These are phyloP conservation scores for Macrobrachium nipponense DNA, from an alignment of 1,140 invertebrate species.

Conservation along the genomic window DNA sequence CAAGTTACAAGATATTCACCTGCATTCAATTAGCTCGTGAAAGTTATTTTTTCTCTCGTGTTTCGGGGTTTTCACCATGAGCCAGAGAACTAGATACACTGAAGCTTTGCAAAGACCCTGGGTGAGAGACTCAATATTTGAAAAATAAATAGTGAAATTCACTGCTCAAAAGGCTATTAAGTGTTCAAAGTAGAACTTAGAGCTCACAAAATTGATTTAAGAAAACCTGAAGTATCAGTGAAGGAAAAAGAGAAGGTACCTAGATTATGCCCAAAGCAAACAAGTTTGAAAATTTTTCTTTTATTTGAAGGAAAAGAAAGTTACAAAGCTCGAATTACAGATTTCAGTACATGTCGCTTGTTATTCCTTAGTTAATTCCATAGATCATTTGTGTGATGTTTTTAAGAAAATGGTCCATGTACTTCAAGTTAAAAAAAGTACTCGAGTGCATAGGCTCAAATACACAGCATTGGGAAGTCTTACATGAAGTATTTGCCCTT, in stretches of 20 bases:
- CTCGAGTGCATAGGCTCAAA: too few relatives aligned
- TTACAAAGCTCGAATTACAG: slow-evolving; percentile 26
- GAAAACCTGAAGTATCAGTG: slow-evolving; percentile 17
- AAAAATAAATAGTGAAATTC: slow-evolving; percentile 11
- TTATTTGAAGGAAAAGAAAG: slow-evolving; percentile 18
- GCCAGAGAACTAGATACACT: slow-evolving; percentile 10
- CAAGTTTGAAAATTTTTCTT: slow-evolving; percentile 28
- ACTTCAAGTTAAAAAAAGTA: too few relatives aligned
- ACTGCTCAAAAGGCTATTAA: background rate
- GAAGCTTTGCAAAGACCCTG: slow-evolving; percentile 20
- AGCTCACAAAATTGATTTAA: slow-evolving; percentile 34
- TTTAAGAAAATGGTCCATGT: too few relatives aligned
- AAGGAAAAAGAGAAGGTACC: slow-evolving; percentile 23
- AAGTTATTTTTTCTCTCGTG: too few relatives aligned
- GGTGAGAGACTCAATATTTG: background rate
- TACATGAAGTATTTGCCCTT: too few relatives aligned
- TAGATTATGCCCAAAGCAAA: slow-evolving; percentile 20
- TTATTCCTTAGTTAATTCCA: slow-evolving; percentile 24
- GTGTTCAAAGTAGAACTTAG: slow-evolving; percentile 17
- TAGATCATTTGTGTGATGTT: background rate
- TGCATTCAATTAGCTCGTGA: too few relatives aligned
- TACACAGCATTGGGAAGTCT: too few relatives aligned
- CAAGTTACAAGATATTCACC: too few relatives aligned
- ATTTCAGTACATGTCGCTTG: slow-evolving; percentile 25
- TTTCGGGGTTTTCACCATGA: background rate